Base-by-base conservation (phyloP, 92 coral and sea anemone species). In the Phenganax subtilis region DNA sequence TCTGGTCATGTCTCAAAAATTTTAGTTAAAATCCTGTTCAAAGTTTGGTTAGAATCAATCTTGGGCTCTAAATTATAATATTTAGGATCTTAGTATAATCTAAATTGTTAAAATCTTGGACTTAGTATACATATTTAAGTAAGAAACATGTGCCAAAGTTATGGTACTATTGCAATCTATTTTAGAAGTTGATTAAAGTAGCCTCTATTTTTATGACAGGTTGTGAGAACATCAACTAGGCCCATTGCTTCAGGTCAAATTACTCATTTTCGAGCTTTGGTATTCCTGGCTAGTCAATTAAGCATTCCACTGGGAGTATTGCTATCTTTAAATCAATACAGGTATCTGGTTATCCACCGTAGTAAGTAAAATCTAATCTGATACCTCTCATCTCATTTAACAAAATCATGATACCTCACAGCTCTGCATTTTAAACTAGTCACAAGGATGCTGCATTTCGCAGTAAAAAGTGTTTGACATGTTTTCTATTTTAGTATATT, bases 201-300 rank as follows among this genome's bases (percentile, higher is more conserved):
- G 67, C 27, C n/a, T 20, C 1, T 10, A 3, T 47, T 47, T 27
- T 15, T 27, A 57, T 65, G 59, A 27, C 47, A 96, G 99, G 99
- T 96, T 20, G 87, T 89, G 14, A 90, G 99, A 59, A 96, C 99
- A 30, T 84, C 83, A 64, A 85, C 88, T 76, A 89, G 99, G 89
- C 99, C 99, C 51, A n/a, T 96, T 65, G 97, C 99, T 30, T 82
- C 96, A 58, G 96, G 93, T 52, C 70, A 81, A 58, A 82, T 96
- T 44, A 96, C 80, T 53, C 88, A 68, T 86, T 92, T 92, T 66
- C 96, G 92, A 76, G 97, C 96, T 30, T 87, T 96, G 60, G 91
- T 88, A 20, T 96, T 96, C 80, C 96, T 96, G 82, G 99, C 92
- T 55, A 82, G 88, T 31, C 97, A 90, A 71, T 75, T 96, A 65